Percentiles rank a stretch among this genome's conserved stretches.
Conservation (phyloP, 2,797 vertebrate genomes). For the Epinephelus awoara region DNA sequence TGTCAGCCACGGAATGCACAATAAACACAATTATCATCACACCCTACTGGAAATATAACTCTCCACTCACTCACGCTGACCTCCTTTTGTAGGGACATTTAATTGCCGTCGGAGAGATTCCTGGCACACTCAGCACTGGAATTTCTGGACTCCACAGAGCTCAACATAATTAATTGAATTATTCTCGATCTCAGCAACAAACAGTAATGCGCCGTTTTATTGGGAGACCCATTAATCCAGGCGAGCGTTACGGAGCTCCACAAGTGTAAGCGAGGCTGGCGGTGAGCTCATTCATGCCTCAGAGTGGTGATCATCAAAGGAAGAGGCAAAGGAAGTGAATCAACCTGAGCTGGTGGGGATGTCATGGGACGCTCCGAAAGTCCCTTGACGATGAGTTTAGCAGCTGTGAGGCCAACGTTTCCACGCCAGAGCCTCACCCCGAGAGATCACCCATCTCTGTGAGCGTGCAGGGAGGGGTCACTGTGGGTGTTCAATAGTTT, state of each 20-base stretch:
- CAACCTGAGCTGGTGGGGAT: constrained; percentile 34
- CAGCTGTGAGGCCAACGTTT: constrained; percentile 77
- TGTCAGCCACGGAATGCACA: constrained; percentile 61
- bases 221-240: constrained; percentile 9
- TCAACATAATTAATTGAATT: constrained; percentile 46
- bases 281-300: constrained; percentile 21
- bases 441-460: constrained; percentile 40
- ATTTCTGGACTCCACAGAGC: constrained; percentile 46
- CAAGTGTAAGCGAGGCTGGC: not conserved
- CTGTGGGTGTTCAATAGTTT: constrained; percentile 15
- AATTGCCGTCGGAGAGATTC: constrained; percentile 63
- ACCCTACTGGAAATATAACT: constrained; percentile 59
- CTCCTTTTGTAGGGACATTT: constrained; percentile 60
- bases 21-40: constrained; percentile 74
- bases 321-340: constrained; percentile 36
- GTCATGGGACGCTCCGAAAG: constrained; percentile 39
- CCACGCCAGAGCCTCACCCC: constrained; percentile 29
- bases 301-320: not conserved
- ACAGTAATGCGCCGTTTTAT: constrained; percentile 24
- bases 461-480: constrained; percentile 14
- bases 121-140: constrained; percentile 45
- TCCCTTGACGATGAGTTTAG: constrained; percentile 69
- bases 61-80: constrained; percentile 47
- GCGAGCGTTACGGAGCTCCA: not conserved
- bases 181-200: constrained; percentile 44